These are phyloP conservation scores for Pherbina coryleti DNA, from an alignment of 2,888 invertebrate species.

Conservation along the genomic window DNA sequence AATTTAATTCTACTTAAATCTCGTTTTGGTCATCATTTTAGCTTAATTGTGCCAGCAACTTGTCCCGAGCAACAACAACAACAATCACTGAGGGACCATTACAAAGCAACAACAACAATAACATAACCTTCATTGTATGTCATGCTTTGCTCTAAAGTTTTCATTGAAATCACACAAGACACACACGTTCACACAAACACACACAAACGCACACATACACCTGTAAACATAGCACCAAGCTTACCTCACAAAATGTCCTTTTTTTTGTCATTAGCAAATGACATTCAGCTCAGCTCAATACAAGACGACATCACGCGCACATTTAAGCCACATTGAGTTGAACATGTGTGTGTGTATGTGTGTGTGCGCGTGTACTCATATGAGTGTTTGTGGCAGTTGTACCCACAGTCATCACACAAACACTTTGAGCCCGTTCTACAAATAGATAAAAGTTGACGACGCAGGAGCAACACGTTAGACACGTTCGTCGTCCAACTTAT, in stretches of 20 bases:
- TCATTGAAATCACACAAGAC: neutral
- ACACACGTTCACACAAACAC: neutral
- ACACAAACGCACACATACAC: neutral
- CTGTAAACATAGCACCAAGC: neutral
- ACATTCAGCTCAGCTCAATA: neutral
- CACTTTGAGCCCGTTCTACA: conserved; percentile 36
- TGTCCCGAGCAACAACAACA: conserved; percentile 17
- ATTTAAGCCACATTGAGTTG: neutral
- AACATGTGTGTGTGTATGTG: neutral
- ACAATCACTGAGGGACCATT: conserved; percentile 16
- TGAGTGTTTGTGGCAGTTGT: neutral
- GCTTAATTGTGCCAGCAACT: conserved; percentile 49
- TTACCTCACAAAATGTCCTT: neutral
- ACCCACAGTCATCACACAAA: conserved; percentile 26
- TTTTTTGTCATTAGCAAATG: conserved; percentile 12
- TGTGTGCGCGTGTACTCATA: neutral
- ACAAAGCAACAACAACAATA: neutral
- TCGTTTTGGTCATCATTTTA: conserved; percentile 61
- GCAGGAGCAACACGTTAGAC: neutral
- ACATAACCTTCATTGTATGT: conserved; percentile 1
- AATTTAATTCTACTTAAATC: conserved; percentile 65
- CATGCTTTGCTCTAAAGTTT: neutral
- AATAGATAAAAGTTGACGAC: conserved; percentile 18
- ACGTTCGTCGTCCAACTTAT: neutral
- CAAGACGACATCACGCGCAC: conserved; percentile 1